Evolutionary conservation across 23 tunicate genomes (phyloP), one percentile per base, ranked within the genome.

Genomic region (Diplosoma virens): DNA sequence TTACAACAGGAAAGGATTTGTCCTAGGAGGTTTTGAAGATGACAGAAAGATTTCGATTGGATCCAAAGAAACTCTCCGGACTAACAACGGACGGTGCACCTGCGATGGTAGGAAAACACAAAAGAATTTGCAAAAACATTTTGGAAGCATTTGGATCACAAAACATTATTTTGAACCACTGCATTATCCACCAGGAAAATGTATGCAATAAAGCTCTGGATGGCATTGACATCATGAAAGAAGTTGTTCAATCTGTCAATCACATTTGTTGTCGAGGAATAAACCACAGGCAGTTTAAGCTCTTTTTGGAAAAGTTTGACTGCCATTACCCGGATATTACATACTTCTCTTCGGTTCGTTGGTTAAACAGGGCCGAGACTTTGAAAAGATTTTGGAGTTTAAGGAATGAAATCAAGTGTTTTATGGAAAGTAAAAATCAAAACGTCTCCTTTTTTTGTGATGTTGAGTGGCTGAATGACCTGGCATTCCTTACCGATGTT

Each of bases 331-430:
- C 75, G 30, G 84, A 79, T 66, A 29, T 79, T 26, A 7, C 37
- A 16, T 79, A 79, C 54, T 79, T 65, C 66, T 79, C 76, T 26
- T 47, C 66, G 54, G 76, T 67, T 47, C 66, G 84, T 30, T 66
- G 84, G 84, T 32, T 79, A 31, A 79, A 50, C 65, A 78, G 67
- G 60, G 59, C 82, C 23, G 82, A 24, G 33, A 76, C 81, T 56
- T 76, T 76, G 14, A 76, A 76, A 35, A 78, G 81, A 64, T 78
- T 78, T 64, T 78, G 82, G 82, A 78, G 32, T 47, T 28, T 78
- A 34, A 63, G 73, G 30, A 64, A 56, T 9, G 68, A 76, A 21
- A 76, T 76, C 27, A 30, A 76, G 32, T 56, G 34, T 36, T 76
- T 76, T 27, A 76, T 76, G 81, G 48, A 56, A 76, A 76, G 59